Base-by-base conservation (phyloP, 1,140 invertebrate genomes). In the Chrysomallon squamiferum region DNA sequence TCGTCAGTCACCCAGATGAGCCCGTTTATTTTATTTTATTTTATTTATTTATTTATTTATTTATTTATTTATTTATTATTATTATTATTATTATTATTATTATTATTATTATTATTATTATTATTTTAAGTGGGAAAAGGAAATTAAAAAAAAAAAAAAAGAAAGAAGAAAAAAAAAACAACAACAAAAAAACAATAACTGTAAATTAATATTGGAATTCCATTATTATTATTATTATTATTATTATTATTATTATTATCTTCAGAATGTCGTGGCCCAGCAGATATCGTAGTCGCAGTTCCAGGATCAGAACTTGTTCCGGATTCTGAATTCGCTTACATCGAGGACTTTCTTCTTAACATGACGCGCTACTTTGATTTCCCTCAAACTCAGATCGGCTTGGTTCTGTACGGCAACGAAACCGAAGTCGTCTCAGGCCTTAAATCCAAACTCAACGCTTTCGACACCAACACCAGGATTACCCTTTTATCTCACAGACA, bases 251-350 rank as follows among this genome's bases (percentile, higher is more conserved):
- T 7, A 7, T 38, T 38, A 38, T 52, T 11, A 22, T 27, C n/a
- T 22, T 27, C 50, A 52, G 50, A 52, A 13, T 52, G 50, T 29
- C 18, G 2, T 52, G 50, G 50, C 25, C 50, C 2, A 22, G 50
- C 50, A 22, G 50, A 52, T 3, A 52, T 52, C 11, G 50, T 52
- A 15, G 29, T 52, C 18, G 50, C 50, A 22, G 50, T 52, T 11
- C 50, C 50, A n/a, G 50, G n/a, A 52, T 52, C 50, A 22, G 25
- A 52, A 52, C 3, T 13, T 52, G 50, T 52, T 3, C 50, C 50
- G 1, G 29, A 52, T 20, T 52, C 20, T 22, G 2, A 52, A 11
- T 52, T 52, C 20, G 2, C 11, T 2, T 27, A 27, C 50, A 22
- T 52, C 22, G 50, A 52, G 25, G 29, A n/a, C 13, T 52, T 52